A percentile compares a stretch with the other conserved stretches of the same genome.
These are phyloP conservation scores for Tenebrosternarchus preto DNA, from an alignment of 2,113 vertebrate genomes.

Conservation along the genomic window DNA sequence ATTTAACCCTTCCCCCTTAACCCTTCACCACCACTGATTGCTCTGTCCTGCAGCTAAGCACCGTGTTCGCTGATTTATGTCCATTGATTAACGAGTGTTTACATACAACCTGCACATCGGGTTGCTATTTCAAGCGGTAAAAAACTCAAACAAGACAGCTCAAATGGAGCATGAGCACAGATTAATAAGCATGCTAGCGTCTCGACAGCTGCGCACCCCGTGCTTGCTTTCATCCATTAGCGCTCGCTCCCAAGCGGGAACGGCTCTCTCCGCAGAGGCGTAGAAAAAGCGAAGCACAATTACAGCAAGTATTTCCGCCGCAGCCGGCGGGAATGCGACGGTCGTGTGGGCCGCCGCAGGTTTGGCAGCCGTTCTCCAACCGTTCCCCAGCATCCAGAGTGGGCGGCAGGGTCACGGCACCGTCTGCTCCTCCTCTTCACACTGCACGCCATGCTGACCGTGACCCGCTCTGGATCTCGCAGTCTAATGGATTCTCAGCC, in stretches of 20 bases:
- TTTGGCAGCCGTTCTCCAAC: conserved; percentile 25
- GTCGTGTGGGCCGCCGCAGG: conserved; percentile 21
- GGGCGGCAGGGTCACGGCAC: too few species aligned
- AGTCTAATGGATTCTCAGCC: conserved; percentile 30
- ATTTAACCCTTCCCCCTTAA: conserved; percentile 45
- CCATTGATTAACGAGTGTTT: conserved; percentile 41
- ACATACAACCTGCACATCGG: conserved; percentile 33
- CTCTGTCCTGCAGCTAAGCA: conserved; percentile 34
- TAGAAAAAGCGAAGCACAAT: conserved; percentile 34
- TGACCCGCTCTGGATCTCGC: neutral
- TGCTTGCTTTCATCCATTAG: conserved; percentile 44
- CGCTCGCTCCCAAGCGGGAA: conserved; percentile 35
- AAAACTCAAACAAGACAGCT: conserved; percentile 24
- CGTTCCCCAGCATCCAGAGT: too few species aligned
- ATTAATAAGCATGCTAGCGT: conserved; percentile 25
- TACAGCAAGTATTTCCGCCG: conserved; percentile 46
- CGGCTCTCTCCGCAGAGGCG: conserved; percentile 5
- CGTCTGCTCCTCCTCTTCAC: conserved; percentile 15
- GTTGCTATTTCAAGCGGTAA: conserved; percentile 35
- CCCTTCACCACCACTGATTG: conserved; percentile 41
- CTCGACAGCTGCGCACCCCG: conserved; percentile 42
- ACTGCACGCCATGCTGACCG: neutral
- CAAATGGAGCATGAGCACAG: conserved; percentile 10
- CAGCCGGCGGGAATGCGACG: conserved; percentile 49
- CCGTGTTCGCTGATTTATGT: conserved; percentile 17